Conservation (phyloP, 1,140 invertebrate species). For the Papilio polyxenes region DNA sequence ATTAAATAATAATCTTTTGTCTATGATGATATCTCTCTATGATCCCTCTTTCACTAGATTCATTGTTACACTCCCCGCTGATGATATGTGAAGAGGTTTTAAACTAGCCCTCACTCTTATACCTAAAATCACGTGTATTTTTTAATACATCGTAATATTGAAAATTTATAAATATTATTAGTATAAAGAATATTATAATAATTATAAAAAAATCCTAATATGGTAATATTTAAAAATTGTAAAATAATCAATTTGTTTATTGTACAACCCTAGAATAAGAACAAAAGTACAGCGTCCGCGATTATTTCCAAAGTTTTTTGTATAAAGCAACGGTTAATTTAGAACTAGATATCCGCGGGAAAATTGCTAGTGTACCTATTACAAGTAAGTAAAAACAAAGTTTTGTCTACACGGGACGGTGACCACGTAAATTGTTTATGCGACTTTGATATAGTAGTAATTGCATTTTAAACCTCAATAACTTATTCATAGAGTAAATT, state of each 20-base stretch:
- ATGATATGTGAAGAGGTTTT: no score
- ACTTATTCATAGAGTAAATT: slow-evolving; percentile 1
- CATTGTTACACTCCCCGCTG: no score
- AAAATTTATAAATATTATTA: background rate
- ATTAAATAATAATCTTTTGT: no score
- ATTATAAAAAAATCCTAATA: background rate
- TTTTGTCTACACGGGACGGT: slow-evolving; percentile 47
- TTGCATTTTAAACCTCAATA: slow-evolving; percentile 35
- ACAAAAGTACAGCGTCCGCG: slow-evolving; percentile 28
- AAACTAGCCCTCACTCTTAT: no score
- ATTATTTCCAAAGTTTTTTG: slow-evolving; percentile 52
- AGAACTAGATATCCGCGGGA: slow-evolving; percentile 46
- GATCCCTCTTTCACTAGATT: no score
- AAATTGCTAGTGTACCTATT: slow-evolving; percentile 46
- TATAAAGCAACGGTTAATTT: slow-evolving; percentile 54
- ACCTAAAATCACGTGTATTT: no score
- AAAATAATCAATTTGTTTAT: background rate
- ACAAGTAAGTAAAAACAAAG: slow-evolving; percentile 49
- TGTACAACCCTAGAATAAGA: slow-evolving; percentile 23
- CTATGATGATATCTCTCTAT: no score
- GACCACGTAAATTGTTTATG: slow-evolving; percentile 44
- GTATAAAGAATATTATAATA: background rate
- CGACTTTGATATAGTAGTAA: background rate
- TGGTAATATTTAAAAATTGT: no score
- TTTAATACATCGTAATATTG: no score